Evolutionary conservation across 2,113 vertebrate species (phyloP), one percentile per base, ranked within the genome.

Genomic region (Synodontis membranacea): DNA sequence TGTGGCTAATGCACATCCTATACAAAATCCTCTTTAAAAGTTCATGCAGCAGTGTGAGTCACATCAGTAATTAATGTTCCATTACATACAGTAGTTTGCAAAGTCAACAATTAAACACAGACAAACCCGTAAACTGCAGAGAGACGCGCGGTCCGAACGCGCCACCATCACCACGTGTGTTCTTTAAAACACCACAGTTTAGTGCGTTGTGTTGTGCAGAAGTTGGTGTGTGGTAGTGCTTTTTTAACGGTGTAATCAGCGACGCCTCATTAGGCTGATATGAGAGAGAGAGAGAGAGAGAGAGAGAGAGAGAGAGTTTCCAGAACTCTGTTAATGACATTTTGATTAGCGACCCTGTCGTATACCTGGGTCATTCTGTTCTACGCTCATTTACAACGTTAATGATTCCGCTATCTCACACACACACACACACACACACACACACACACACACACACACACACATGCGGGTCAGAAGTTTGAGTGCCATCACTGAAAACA

Each of bases 301-400:
- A 39, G 34, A 70, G 37, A 72, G 68, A 74, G 70, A 44, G 70
- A 74, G 70, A 74, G 70, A 74, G 1, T 44, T 74, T 82, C 42
- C 28, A 31, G 81, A 39, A 84, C 60, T 84, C 72, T 31, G 66
- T 28, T 89, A 90, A 90, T 88, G 87, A 64, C 83, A 86, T 88
- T 90, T 90, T 88, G 89, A 88, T 90, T 90, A 88, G 84, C 79
- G 85, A 82, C 74, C 72, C 75, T 75, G 72, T 62, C 81, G 78
- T 78, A 75, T 86, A 86, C 87, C 89, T 86, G 82, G 62, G 82
- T 84, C 87, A 48, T 84, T 84, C 54, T 88, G 82, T 78, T 31
- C 37, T 39, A 10, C 48, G 12, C 82, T 90, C 85, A 88, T 90
- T 88, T 85, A 86, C 82, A 83, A 66, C 60, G 5, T 56, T 83